Base-by-base conservation (phyloP, 2,113 vertebrate species). In the Prunella fulvescens region DNA sequence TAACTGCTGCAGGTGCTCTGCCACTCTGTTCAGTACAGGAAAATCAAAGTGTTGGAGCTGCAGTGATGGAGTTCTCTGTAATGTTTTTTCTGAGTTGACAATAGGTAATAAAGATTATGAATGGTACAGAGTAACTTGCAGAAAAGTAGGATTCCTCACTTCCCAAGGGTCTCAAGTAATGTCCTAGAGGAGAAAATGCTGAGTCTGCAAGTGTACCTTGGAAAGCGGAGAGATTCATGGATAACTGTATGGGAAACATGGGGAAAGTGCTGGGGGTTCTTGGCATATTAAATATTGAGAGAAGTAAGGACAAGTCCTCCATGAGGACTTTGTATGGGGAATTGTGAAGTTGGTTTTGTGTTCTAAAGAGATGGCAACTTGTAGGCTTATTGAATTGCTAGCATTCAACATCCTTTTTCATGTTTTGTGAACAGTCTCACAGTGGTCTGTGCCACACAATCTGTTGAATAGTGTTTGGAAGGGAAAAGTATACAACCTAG, bases 81-180 rank as follows among this genome's bases (percentile, higher is more conserved):
- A 47, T 37, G 5, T 7, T 50, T 88, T 66, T 69, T 51, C 31
- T 39, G 28, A 78, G 7, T 5, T 74, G 14, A 44, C 0, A 0
- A 19, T 70, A 72, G 9, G 5, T 64, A 51, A 65, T 65, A 35
- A 84, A 39, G 31, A 18, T 73, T 65, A 47, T 57, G 28, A 69
- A 60, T 61, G 8, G 5, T 35, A 56, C 0, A 0, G 20, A 64
- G 14, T 44, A 35, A 65, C 37, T 61, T 84, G 12, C 28, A 48
- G 40, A 73, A 78, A 73, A 78, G 23, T 26, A 77, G 10, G 19
- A 35, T 92, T 77, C 18, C 33, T 64, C 23, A 44, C 19, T 83
- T 72, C 20, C 31, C 20, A 61, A 62, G 14, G n/a, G 25, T 17
- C 19, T 10, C 25, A 65, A 33, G 7, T 84, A 33, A 26, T 35